Conservation (phyloP, 2,797 vertebrate species). For the Manis crassicaudata region DNA sequence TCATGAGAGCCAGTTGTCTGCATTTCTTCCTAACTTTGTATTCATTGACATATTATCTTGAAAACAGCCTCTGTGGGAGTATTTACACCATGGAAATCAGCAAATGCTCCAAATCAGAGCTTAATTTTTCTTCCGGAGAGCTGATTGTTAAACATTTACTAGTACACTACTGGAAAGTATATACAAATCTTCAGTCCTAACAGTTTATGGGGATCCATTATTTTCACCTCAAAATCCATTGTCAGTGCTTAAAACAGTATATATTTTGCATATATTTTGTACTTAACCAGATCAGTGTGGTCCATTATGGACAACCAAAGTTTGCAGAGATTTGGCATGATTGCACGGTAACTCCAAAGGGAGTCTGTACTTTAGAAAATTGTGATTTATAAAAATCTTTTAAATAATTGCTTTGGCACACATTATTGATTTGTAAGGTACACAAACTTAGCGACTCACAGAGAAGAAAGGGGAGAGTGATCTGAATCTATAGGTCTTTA, state of each 20-base stretch:
- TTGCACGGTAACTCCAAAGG: conserved; percentile 4
- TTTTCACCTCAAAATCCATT: conserved; percentile 9
- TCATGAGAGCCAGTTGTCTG: not conserved
- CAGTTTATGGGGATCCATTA: not conserved
- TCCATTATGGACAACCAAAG: conserved; percentile 22
- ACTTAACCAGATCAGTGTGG: not conserved
- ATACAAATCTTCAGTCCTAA: not conserved
- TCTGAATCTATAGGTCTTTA: not conserved
- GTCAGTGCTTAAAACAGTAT: conserved; percentile 21
- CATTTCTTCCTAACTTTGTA: not conserved
- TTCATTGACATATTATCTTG: not conserved
- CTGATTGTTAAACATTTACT: not conserved
- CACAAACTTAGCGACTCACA: not conserved
- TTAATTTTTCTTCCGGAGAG: not conserved
- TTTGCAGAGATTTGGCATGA: conserved; percentile 35
- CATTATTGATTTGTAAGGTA: not conserved
- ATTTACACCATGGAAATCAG: not conserved
- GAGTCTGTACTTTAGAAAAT: conserved; percentile 39
- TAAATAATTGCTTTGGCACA: conserved; percentile 70
- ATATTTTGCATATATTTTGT: not conserved
- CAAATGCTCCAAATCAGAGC: not conserved
- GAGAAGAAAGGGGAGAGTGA: not conserved
- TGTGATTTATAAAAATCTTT: conserved; percentile 69
- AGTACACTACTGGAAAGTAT: not conserved
- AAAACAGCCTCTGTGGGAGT: not conserved